phyloP scores from a whole-genome alignment of 2,888 invertebrate genomes.

The Bursaphelenchus okinawaensis region DNA sequence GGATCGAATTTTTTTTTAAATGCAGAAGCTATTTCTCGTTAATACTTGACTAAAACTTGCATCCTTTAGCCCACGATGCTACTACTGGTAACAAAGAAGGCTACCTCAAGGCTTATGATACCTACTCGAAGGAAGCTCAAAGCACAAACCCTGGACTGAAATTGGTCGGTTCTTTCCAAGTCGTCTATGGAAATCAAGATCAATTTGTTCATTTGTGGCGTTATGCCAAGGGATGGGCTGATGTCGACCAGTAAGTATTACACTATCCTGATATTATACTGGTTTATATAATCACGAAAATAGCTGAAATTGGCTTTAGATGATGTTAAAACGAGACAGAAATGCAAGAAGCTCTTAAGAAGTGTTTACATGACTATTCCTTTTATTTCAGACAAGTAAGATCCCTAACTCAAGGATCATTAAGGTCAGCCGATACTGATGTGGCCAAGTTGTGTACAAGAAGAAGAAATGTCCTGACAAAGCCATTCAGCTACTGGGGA shows the following conservation, averaged over 20 bases:
- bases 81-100: conserved; percentile 41
- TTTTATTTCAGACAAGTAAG: conserved; percentile 31
- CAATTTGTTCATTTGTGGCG: conserved; percentile 92
- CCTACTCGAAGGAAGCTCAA: conserved; percentile 36
- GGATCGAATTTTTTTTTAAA: background rate
- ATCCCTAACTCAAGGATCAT: conserved; percentile 24
- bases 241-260: conserved; percentile 65
- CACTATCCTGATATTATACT: background rate
- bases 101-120: conserved; percentile 47
- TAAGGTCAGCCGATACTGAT: conserved; percentile 45
- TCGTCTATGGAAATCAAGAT: conserved; percentile 87
- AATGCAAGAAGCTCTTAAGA: too few species aligned
- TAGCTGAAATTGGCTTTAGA: too few species aligned
- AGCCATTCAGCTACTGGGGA: conserved; percentile 93
- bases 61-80: conserved; percentile 53
- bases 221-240: conserved; percentile 76
- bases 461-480: conserved; percentile 69
- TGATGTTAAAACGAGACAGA: too few species aligned
- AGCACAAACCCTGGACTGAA: conserved; percentile 58
- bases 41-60: background rate
- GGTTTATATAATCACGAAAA: background rate
- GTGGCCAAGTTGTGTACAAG: conserved; percentile 64
- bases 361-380: background rate
- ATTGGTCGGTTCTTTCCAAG: conserved; percentile 90
- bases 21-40: conserved; percentile 2